phyloP scores from a whole-genome alignment of 2,888 invertebrate species.

The Clostera curtula region DNA sequence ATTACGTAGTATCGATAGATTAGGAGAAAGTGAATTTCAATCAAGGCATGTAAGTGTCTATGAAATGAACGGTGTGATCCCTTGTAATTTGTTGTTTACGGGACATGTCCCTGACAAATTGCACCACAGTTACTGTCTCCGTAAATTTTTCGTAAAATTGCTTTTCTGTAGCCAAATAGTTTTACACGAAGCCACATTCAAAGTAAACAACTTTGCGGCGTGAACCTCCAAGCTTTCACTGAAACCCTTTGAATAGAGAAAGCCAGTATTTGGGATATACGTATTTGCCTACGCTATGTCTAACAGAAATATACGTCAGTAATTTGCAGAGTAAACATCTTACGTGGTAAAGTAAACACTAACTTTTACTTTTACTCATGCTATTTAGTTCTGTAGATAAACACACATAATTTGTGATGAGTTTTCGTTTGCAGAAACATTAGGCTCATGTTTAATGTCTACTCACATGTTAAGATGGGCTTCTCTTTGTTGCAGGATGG shows the following conservation, averaged over 20 bases:
- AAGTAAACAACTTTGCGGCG: slow-evolving; percentile 15
- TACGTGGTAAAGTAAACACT: slow-evolving; percentile 22
- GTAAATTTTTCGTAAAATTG: slow-evolving; percentile 30
- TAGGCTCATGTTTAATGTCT: too few species aligned
- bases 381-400: neutral
- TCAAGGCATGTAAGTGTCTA: slow-evolving; percentile 16
- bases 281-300: slow-evolving; percentile 14
- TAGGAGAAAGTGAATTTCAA: slow-evolving; percentile 11
- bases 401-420: neutral
- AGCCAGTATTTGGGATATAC: slow-evolving; percentile 23
- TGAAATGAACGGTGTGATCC: slow-evolving; percentile 22
- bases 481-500: slow-evolving; percentile 84
- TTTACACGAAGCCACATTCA: slow-evolving; percentile 14
- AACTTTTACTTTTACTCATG: slow-evolving; percentile 19
- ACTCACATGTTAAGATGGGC: neutral
- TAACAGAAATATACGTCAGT: slow-evolving; percentile 14
- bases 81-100: slow-evolving; percentile 23
- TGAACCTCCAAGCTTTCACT: slow-evolving; percentile 24
- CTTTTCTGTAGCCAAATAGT: slow-evolving; percentile 22
- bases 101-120: slow-evolving; percentile 23
- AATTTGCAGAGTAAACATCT: slow-evolving; percentile 35
- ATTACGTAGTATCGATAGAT: too few species aligned
- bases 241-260: slow-evolving; percentile 29
- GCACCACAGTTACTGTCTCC: slow-evolving; percentile 23
- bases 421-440: slow-evolving; percentile 5